A percentile compares a stretch with the other conserved stretches of the same genome.
phyloP scores from a whole-genome alignment of 2,113 vertebrate genomes.

The Pipra filicauda region DNA sequence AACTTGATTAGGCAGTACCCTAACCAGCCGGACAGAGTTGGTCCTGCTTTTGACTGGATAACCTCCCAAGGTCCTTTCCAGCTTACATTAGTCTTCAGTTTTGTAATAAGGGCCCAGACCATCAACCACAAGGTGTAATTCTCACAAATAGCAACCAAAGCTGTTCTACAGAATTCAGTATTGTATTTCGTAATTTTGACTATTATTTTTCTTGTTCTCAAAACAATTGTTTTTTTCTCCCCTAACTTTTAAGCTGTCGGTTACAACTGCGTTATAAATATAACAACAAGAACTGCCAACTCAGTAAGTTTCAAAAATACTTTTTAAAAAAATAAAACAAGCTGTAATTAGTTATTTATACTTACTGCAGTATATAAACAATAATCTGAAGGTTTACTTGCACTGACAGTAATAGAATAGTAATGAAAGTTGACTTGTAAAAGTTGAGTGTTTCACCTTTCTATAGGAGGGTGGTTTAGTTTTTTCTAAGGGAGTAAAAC shows the following conservation, averaged over 20 bases:
- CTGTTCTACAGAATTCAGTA: not conserved
- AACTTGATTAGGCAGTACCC: not conserved
- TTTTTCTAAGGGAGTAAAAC: not conserved
- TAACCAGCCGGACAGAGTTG: not conserved
- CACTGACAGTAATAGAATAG: not conserved
- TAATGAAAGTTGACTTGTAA: not conserved
- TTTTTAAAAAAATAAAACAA: conserved; percentile 5
- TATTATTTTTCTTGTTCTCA: not conserved
- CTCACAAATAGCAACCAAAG: not conserved
- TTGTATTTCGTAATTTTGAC: not conserved
- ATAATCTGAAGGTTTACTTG: not conserved
- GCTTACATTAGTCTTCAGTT: not conserved
- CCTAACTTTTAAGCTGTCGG: conserved; percentile 85
- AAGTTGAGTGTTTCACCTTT: not conserved
- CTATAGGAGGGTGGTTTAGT: not conserved
- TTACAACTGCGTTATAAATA: conserved; percentile 96
- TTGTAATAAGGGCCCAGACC: not conserved
- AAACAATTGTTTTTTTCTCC: not conserved
- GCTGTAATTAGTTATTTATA: not conserved
- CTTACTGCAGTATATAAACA: not conserved
- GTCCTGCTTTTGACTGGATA: not conserved
- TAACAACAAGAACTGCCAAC: conserved; percentile 95
- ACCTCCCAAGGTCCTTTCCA: not conserved
- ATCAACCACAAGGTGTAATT: not conserved
- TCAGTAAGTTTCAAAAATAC: conserved; percentile 84